Percentiles rank a stretch among this genome's conserved stretches.
These are phyloP conservation scores for Streblospio benedicti DNA, from an alignment of 1,140 invertebrate species.

Conservation along the genomic window DNA sequence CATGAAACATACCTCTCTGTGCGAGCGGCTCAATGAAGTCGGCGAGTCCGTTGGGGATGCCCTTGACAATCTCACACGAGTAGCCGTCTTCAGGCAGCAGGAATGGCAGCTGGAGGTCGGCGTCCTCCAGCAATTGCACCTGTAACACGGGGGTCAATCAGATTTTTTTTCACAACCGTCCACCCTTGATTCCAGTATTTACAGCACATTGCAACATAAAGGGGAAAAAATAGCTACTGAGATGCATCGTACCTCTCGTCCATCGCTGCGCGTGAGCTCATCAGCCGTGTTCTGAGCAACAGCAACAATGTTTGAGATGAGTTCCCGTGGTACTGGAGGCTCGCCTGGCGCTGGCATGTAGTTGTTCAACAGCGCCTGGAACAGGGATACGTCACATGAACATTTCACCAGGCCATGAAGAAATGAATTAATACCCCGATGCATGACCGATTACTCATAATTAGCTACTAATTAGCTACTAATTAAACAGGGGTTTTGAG, in stretches of 20 bases:
- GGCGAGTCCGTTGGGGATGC: slow-evolving; percentile 80
- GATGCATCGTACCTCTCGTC: slow-evolving; percentile 72
- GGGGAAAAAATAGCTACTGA: no score
- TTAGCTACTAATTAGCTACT: no score
- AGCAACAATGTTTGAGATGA: slow-evolving; percentile 53
- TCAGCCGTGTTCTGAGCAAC: slow-evolving; percentile 90
- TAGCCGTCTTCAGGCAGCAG: slow-evolving; percentile 95
- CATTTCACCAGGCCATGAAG: no score
- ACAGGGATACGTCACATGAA: no score
- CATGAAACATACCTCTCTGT: slow-evolving; percentile 56
- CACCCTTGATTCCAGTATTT: no score
- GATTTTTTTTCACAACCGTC: no score
- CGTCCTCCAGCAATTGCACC: slow-evolving; percentile 68
- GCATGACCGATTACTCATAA: no score
- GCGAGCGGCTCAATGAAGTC: slow-evolving; percentile 85
- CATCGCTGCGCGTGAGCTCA: slow-evolving; percentile 79
- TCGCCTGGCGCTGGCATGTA: slow-evolving; percentile 66
- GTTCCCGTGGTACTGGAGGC: slow-evolving; percentile 50
- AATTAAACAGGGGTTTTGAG: no score
- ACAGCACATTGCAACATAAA: no score
- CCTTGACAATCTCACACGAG: slow-evolving; percentile 88
- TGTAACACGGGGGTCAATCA: slow-evolving; percentile 25
- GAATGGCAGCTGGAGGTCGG: slow-evolving; percentile 78
- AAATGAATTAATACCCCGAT: no score
- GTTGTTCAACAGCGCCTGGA: slow-evolving; percentile 62